A percentile compares a stretch with the other conserved stretches of the same genome.
Conservation (phyloP, 2,888 invertebrate genomes). For the Tetropium fuscum region DNA sequence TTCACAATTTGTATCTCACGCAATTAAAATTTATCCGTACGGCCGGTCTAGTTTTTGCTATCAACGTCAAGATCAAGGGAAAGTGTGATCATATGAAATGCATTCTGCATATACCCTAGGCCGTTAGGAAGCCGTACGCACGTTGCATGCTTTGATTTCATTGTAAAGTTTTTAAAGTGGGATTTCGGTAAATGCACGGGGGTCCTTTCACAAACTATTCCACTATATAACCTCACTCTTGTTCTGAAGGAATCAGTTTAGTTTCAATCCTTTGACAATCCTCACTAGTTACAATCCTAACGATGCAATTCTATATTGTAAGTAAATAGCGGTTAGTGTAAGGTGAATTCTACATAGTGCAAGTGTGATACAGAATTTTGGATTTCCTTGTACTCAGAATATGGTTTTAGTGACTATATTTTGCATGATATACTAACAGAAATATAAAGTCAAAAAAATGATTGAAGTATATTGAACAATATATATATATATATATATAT, state of each 20-base stretch:
- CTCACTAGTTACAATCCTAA: conserved; percentile 11
- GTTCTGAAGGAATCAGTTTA: conserved; percentile 47
- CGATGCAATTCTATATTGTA: conserved; percentile 57
- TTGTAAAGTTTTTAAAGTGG: conserved; percentile 30
- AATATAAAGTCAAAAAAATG: no score
- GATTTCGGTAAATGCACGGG: conserved; percentile 41
- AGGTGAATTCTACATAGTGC: conserved; percentile 7
- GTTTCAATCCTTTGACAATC: conserved; percentile 39
- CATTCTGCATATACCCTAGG: conserved; percentile 19
- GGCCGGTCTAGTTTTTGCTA: conserved; percentile 8
- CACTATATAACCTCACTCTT: conserved; percentile 52
- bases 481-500: no score
- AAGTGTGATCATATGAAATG: conserved; percentile 42
- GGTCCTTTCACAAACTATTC: conserved; percentile 55
- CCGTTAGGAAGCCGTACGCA: conserved; percentile 27
- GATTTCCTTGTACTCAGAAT: background rate
- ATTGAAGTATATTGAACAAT: no score
- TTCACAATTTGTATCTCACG: no score
- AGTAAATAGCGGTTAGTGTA: conserved; percentile 41
- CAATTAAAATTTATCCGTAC: background rate
- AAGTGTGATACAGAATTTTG: conserved; percentile 4
- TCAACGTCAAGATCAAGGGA: conserved; percentile 52
- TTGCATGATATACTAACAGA: no score
- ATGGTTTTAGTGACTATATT: background rate
- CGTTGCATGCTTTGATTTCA: conserved; percentile 18